Evolutionary conservation across 2,888 invertebrate species (phyloP), one percentile per base, ranked within the genome.

Genomic region (Rhagophthalmus giganteus): DNA sequence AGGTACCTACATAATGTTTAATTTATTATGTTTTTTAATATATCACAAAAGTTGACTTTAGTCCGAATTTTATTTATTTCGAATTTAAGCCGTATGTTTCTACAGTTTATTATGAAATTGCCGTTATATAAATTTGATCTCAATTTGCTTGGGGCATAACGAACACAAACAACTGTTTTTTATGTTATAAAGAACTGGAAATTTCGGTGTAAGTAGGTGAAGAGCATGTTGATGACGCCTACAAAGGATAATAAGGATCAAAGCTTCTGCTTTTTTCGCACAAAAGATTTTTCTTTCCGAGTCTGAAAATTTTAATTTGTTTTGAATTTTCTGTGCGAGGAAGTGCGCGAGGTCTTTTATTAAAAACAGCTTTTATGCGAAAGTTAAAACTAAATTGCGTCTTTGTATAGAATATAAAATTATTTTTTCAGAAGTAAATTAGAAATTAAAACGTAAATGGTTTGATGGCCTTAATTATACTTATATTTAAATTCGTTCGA

Each of bases 211-310:
- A 44, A 52, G 42, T 37, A 31, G 41, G 46, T 40, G 40, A 46
- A 46, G 34, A 52, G 35, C 31, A 51, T 37, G 52, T 37, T 41
- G 27, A 52, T 41, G 40, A 52, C 46, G 40, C 41, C 48, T 40
- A 35, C 48, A 30, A 48, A 48, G 47, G 20, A 45, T 52, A 52
- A 52, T 52, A 47, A 47, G 40, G 45, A 52, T 52, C 46, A 52
- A 47, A 46, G 46, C 40, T 27, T 24, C 14, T 26, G 35, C 26
- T 9, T 39, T 11, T 27, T 11, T 15, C 38, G 27, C 25, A 48
- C 48, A 48, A 41, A 48, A 41, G 40, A 28, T 41, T 41, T 30
- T 37, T 33, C 15, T 40, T 33, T 30, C 28, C 24, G 32, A 24
- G 40, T 38, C 32, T 46, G 16, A 46, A 52, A 35, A 39, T 52